Evolutionary conservation across 37 sponge, comb jelly and placozoan species (phyloP).

Genomic region (Chondrilla cf. caribensis): DNA sequence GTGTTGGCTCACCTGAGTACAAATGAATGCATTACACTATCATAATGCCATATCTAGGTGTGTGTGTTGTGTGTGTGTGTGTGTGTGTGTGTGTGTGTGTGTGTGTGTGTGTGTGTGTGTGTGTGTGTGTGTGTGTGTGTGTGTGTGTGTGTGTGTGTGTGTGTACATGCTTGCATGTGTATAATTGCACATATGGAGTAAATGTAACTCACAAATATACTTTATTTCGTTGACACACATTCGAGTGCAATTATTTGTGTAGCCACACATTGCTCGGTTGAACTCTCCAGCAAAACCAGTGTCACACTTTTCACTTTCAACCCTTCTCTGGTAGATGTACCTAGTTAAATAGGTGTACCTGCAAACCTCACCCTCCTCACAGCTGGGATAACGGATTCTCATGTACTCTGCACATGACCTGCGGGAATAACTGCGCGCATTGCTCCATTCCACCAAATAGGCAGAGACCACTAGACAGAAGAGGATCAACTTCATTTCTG

Average conservation of each 20-base stretch:
- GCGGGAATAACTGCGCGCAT: too few relatives aligned
- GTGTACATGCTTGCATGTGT: not conserved
- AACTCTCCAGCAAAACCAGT: conserved; percentile 11
- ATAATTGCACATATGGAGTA: too few relatives aligned
- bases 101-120: conserved; percentile 13
- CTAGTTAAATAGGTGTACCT: too few relatives aligned
- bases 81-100: conserved; percentile 19
- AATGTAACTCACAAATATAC: not conserved
- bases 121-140: conserved; percentile 19
- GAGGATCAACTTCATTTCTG: too few relatives aligned
- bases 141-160: conserved; percentile 5
- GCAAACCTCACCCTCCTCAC: not conserved
- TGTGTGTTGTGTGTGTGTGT: conserved; percentile 7
- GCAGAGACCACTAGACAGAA: too few relatives aligned
- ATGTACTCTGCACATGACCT: not conserved
- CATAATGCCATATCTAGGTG: not conserved
- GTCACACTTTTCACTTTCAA: not conserved
- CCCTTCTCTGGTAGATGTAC: not conserved
- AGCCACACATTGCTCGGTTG: not conserved
- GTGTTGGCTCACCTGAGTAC: conserved; percentile 10
- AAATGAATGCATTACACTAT: not conserved
- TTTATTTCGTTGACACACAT: not conserved
- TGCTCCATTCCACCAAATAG: too few relatives aligned
- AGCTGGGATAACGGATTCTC: not conserved
- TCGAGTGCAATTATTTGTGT: not conserved